Conservation (phyloP, 2,888 invertebrate genomes). For the Biston betularia region DNA sequence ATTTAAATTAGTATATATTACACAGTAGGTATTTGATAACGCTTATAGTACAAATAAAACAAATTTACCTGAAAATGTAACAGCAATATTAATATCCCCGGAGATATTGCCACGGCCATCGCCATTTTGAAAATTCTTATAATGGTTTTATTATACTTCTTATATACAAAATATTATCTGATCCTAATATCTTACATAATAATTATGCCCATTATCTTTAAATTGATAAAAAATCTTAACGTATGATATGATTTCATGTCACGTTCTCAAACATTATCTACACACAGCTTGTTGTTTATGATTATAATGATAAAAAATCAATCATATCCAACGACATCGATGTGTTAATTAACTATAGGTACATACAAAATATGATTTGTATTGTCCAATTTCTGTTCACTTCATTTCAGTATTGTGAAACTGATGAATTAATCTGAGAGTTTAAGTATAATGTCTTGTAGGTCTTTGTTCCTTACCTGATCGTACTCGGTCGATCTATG, state of each 20-base stretch:
- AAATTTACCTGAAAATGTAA: constrained; percentile 53
- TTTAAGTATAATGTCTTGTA: no score
- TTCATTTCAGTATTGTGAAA: no score
- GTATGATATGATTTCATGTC: constrained; percentile 53
- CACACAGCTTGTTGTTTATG: constrained; percentile 47
- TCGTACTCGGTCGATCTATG: no score
- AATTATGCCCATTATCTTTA: constrained; percentile 52
- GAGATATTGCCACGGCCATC: constrained; percentile 52
- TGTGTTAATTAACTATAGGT: no score
- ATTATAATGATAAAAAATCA: constrained; percentile 12
- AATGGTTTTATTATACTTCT: constrained; percentile 52
- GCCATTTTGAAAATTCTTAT: constrained; percentile 67
- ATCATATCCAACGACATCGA: not conserved
- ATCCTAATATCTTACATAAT: constrained; percentile 54
- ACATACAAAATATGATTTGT: no score
- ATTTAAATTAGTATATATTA: not conserved
- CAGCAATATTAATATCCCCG: constrained; percentile 56
- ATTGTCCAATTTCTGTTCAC: no score
- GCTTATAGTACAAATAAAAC: not conserved
- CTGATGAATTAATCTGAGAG: no score
- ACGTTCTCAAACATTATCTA: constrained; percentile 52
- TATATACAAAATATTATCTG: constrained; percentile 67
- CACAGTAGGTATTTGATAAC: not conserved
- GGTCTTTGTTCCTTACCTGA: no score
- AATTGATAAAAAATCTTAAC: constrained; percentile 52